Percentiles rank a stretch among this genome's conserved stretches.
Conservation (phyloP, 2,113 vertebrate species). For the Poeciliopsis prolifica region DNA sequence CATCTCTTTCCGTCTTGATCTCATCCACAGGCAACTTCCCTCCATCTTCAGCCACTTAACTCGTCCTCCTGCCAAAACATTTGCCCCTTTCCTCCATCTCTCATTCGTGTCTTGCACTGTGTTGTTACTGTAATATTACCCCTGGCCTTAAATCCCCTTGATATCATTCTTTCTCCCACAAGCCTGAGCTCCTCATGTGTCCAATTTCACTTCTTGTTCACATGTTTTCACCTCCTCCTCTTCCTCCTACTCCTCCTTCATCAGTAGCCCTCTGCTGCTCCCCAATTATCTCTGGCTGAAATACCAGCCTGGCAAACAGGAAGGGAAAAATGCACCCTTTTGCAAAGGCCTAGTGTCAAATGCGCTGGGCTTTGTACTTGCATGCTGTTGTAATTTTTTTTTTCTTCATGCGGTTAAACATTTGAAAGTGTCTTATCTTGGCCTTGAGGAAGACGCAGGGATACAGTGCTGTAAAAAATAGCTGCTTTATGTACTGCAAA, state of each 20-base stretch:
- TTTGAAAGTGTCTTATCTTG: neutral
- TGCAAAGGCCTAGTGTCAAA: slow-evolving; percentile 15
- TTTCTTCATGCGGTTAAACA: slow-evolving; percentile 8
- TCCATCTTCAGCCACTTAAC: slow-evolving; percentile 11
- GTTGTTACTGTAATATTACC: slow-evolving; percentile 62
- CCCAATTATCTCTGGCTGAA: slow-evolving; percentile 55
- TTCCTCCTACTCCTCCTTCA: neutral
- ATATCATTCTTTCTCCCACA: slow-evolving; percentile 53
- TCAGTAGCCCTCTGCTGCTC: slow-evolving; percentile 31
- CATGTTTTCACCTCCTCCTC: slow-evolving; percentile 42
- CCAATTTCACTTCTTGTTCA: slow-evolving; percentile 48
- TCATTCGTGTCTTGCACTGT: slow-evolving; percentile 54
- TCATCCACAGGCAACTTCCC: slow-evolving; percentile 25
- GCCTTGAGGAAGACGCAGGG: slow-evolving; percentile 22
- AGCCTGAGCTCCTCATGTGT: slow-evolving; percentile 33
- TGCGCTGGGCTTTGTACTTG: slow-evolving; percentile 32
- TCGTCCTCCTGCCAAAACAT: slow-evolving; percentile 28
- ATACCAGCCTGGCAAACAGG: slow-evolving; percentile 51
- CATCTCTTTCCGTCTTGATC: slow-evolving; percentile 2
- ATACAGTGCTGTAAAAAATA: slow-evolving; percentile 26
- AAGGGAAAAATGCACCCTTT: slow-evolving; percentile 51
- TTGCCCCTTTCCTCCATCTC: slow-evolving; percentile 41
- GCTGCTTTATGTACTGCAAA: no score
- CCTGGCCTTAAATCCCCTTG: slow-evolving; percentile 52
- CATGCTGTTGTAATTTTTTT: slow-evolving; percentile 1